Evolutionary conservation across 2,888 invertebrate genomes (phyloP), one percentile per base, ranked within the genome.

Genomic region (Griposia aprilina): DNA sequence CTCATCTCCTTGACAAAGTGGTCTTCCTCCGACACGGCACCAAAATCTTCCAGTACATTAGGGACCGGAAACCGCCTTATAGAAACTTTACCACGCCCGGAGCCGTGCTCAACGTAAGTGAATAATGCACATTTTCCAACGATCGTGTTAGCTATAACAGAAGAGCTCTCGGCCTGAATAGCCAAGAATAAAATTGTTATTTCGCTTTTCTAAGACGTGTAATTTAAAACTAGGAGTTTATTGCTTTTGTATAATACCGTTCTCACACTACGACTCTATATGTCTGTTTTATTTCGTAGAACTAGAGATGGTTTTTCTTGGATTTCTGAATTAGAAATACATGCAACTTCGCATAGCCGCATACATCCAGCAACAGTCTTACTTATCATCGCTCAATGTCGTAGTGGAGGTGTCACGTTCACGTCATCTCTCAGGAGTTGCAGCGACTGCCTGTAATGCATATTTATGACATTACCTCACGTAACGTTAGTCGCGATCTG

Each of bases 41-140:
- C 92, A 98, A 98, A 96, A 98, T 98, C 96, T 98, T 98, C 94
- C 98, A 98, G 95, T 98, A 98, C 94, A 98, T 98, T 93, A 98
- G 97, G 91, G 98, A 98, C 88, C 97, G 98, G 82, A 98, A 97
- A 92, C 98, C 98, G 87, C 98, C 98, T 76, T 98, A 98, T 92
- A 97, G 97, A 91, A 97, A 97, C 93, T 97, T 97, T 91, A 97
- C 97, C 60, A 97, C 97, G 77, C 97, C 97, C n/a, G 98, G 98
- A 81, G 98, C 98, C 74, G 97, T 97, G 90, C 97, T 98, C 81
- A 98, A 98, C 94, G 98, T 98, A 96, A 98, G 98, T 97, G 72
- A 78, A 78, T 83, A 80, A 82, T 85, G 74, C 77, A 79, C 68
- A 84, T 79, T 84, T 82, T 77, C 52, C 48, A 75, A 78, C 52